phyloP scores from a whole-genome alignment of 2,797 vertebrate genomes.

The Salmo trutta region DNA sequence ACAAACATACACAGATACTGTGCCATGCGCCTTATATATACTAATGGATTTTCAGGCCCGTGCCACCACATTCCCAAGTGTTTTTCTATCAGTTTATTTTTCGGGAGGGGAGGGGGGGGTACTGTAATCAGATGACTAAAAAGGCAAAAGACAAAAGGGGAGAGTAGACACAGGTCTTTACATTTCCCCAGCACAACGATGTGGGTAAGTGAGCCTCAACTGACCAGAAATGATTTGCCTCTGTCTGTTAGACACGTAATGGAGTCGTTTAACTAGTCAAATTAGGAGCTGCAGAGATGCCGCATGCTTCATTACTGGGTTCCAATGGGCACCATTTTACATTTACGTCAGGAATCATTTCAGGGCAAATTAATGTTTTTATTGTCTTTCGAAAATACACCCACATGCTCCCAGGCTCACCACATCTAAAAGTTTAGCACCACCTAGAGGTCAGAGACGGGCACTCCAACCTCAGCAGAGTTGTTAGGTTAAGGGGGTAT shows the following conservation, averaged over 20 bases:
- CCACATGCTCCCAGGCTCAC: conserved; percentile 18
- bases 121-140: conserved; percentile 39
- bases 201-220: conserved; percentile 99
- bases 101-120: not conserved
- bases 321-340: conserved; percentile 98
- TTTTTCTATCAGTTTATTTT: conserved; percentile 32
- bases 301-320: conserved; percentile 99
- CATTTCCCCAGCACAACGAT: conserved; percentile 95
- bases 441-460: conserved; percentile 82
- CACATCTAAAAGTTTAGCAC: conserved; percentile 86
- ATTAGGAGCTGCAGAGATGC: conserved; percentile 98
- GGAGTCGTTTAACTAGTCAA: conserved; percentile 99
- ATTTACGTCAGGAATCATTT: conserved; percentile 99
- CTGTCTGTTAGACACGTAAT: conserved; percentile 99
- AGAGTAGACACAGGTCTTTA: conserved; percentile 84
- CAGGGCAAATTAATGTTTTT: conserved; percentile 99
- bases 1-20: not conserved
- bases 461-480: not conserved
- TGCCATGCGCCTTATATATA: conserved; percentile 9
- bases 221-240: conserved; percentile 99
- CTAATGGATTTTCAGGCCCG: conserved; percentile 6
- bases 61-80: conserved; percentile 23
- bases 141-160: conserved; percentile 42
- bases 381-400: conserved; percentile 83
- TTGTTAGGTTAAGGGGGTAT: conserved; percentile 29